Percentiles rank a stretch among this genome's conserved stretches.
These are phyloP conservation scores for Meteorus cinctellus DNA, from an alignment of 2,888 invertebrate species.

Conservation along the genomic window DNA sequence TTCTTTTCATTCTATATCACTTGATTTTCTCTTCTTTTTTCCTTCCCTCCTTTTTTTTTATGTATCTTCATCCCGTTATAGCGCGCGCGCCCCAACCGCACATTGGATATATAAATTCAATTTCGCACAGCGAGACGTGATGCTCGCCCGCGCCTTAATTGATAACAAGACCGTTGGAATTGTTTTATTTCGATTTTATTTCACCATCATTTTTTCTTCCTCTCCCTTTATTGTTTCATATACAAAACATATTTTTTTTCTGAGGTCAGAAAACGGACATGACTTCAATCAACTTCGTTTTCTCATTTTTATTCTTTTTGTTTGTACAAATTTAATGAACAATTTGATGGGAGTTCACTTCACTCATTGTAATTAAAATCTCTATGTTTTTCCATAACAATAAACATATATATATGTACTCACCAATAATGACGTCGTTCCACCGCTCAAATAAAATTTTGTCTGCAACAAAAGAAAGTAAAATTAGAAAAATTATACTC, in stretches of 20 bases:
- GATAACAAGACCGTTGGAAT: conserved; percentile 27
- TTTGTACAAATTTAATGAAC: not conserved
- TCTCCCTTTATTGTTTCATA: not conserved
- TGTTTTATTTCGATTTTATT: conserved; percentile 12
- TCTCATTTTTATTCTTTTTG: not conserved
- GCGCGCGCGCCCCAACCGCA: conserved; percentile 18
- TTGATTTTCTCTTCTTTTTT: not conserved
- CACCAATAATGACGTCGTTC: conserved; percentile 57
- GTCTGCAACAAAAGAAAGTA: conserved; percentile 44
- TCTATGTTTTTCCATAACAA: no score
- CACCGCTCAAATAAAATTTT: conserved; percentile 17
- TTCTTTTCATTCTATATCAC: not conserved
- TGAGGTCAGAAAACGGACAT: conserved; percentile 8
- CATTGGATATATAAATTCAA: conserved; percentile 30
- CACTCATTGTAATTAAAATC: no score
- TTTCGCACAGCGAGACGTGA: conserved; percentile 23
- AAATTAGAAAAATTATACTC: not conserved
- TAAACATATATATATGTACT: conserved; percentile 40
- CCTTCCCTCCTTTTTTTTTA: not conserved
- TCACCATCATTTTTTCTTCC: not conserved
- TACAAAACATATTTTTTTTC: not conserved
- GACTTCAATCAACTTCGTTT: not conserved
- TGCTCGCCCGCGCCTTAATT: conserved; percentile 29
- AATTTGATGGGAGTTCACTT: not conserved
- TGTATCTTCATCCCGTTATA: conserved; percentile 11